Conservation (phyloP, 2,113 vertebrate species). For the Amblyopsis rosae region DNA sequence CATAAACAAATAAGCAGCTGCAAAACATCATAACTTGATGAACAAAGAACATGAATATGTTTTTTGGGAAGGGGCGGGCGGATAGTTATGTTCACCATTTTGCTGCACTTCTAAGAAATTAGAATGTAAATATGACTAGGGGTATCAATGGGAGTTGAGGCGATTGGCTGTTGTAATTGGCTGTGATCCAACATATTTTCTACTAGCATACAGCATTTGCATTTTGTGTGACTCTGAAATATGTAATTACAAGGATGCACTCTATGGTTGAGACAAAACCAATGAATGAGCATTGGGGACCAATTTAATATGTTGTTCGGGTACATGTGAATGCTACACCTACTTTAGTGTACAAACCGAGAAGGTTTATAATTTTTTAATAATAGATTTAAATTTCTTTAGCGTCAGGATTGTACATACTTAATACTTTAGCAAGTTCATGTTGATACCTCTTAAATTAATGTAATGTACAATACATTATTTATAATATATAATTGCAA, state of each 20-base stretch:
- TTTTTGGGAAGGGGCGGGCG: too few relatives aligned
- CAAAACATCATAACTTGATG: conserved; percentile 64
- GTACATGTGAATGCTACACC: too few relatives aligned
- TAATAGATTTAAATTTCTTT: too few relatives aligned
- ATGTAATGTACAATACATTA: background rate
- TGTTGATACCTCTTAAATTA: background rate
- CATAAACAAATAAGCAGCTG: conserved; percentile 70
- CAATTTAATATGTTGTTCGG: conserved; percentile 21
- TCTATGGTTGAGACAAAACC: conserved; percentile 21
- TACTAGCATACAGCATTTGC: conserved; percentile 25
- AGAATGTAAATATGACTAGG: conserved; percentile 56
- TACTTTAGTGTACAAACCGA: too few relatives aligned
- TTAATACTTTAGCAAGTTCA: too few relatives aligned
- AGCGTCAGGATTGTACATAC: too few relatives aligned
- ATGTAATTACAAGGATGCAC: conserved; percentile 44
- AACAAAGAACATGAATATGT: background rate
- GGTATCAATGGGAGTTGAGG: conserved; percentile 53
- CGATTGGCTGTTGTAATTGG: conserved; percentile 27
- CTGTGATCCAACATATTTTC: conserved; percentile 34
- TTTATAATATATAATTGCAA: background rate
- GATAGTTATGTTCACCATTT: conserved; percentile 38
- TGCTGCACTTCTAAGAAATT: conserved; percentile 59
- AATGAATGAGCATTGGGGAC: conserved; percentile 12
- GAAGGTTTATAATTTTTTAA: too few relatives aligned
- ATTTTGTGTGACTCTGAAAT: conserved; percentile 42